Evolutionary conservation across 2,113 vertebrate genomes (phyloP), one percentile per base, ranked within the genome.

Genomic region (Choloepus hoffmanni): DNA sequence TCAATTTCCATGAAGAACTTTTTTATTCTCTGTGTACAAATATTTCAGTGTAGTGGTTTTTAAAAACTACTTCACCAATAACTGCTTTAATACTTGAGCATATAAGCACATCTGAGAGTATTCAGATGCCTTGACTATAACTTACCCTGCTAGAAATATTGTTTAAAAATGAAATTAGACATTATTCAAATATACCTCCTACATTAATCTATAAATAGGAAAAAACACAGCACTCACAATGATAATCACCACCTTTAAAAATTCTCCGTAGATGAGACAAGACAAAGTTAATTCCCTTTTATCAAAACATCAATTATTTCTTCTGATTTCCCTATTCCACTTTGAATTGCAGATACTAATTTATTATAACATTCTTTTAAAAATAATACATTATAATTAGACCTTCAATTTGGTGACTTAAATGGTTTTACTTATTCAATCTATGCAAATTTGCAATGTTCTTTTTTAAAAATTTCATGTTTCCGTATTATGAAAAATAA

Each of bases 151-250:
- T 70, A 28, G 40, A 94, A 90, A 90, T 43, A 43, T 2, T 85
- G 43, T 45, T 73, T 92, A 36, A 94, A 94, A 96, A 70, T n/a
- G 5, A 81, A 95, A 95, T 76, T 43, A 92, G 28, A n/a, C 60
- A 82, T 50, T 83, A 68, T 30, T 87, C n/a, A 95, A 85, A 88
- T 67, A 93, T 12, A 62, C 7, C 8, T 68, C 60, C 36, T 36
- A 53, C 18, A 40, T 0, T 74, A 60, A 86, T 36, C 13, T 53
- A 77, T 15, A 77, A 24, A 14, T 7, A n/a, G n/a, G 33, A 48
- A 24, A 13, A 81, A 89, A 77, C 86, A 77, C 40, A 86, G n/a
- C 43, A 23, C 10, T 65, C 70, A 60, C 26, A 65, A 63, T 28
- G n/a, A 58, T 53, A 53, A 90, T 45, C n/a, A 68, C 26, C 92